phyloP scores from a whole-genome alignment of 2,113 vertebrate species.

The Pristiophorus japonicus region DNA sequence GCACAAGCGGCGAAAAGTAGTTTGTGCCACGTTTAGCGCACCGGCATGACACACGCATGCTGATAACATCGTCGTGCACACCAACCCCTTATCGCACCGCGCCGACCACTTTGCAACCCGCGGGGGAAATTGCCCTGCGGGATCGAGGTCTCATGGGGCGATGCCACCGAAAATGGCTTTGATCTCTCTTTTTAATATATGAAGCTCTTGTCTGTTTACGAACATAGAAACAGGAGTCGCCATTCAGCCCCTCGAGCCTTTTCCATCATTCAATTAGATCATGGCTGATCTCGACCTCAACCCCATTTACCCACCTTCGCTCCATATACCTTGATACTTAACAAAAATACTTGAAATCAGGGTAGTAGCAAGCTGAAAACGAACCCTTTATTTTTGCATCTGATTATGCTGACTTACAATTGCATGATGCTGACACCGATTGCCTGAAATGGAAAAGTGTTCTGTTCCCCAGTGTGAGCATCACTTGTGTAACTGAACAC shows the following conservation, averaged over 20 bases:
- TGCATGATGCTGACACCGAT: background rate
- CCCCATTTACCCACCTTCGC: background rate
- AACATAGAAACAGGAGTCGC: background rate
- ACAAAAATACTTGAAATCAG: background rate
- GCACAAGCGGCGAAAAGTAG: no score
- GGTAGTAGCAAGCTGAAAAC: background rate
- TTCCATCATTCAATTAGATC: background rate
- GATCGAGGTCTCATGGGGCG: no score
- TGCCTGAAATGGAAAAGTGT: background rate
- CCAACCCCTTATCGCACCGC: no score
- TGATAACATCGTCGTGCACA: no score
- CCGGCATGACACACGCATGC: no score
- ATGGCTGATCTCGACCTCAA: background rate
- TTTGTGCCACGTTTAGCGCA: no score
- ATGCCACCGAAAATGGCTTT: background rate
- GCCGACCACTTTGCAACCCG: no score
- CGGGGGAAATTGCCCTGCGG: no score
- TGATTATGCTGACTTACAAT: background rate
- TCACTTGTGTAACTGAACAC: background rate
- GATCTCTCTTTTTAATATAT: background rate
- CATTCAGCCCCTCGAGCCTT: background rate
- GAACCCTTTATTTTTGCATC: background rate
- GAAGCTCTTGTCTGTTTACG: no score
- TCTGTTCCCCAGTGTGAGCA: background rate
- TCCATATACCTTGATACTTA: background rate